Evolutionary conservation across 2,888 invertebrate species (phyloP), one percentile per base, ranked within the genome.

Genomic region (Sinodicranocentrus sp.): DNA sequence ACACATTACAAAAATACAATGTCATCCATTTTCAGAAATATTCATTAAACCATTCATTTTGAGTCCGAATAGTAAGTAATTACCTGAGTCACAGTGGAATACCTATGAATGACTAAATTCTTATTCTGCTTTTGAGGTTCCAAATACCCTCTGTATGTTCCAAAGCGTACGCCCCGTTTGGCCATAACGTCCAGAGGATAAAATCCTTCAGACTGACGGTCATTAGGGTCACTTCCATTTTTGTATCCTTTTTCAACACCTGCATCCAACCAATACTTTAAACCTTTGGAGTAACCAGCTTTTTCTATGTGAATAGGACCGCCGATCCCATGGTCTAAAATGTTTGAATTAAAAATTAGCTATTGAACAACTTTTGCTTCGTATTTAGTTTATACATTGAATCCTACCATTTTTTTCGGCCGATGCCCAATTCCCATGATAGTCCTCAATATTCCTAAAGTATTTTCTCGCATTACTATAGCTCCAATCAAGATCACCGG

Each of bases 291-390:
- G 26, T 48, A 75, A 5, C 75, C 75, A 10, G 65, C 63, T 15
- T 75, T 75, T 39, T 75, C 75, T 33, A 75, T 75, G 13, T 75
- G 75, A n/a, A 75, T 75, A 1, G 75, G 75, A 1, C 75, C 75
- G 1, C 75, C 75, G 17, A 23, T 2, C 0, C 63, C 23, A 65
- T 75, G 75, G 25, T 73, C 73, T 72, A n/a, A 23, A n/a, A n/a
- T n/a, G n/a, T n/a, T n/a, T n/a, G n/a, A n/a, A n/a, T n/a, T n/a
- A n/a, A 17, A 33, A 26, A 13, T 15, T 23, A 17, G 15, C 26
- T 2, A 2, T 5, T 3, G 5, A 15, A 21, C 6, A n/a, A 19
- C 19, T 21, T 6, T 3, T 21, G 57, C 15, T 10, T 21, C 2
- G 5, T 3, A 21, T 57, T 19, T 15, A 23, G 3, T 21, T 5